Evolutionary conservation across 2,113 vertebrate species (phyloP).

Genomic region (Butorides virescens): DNA sequence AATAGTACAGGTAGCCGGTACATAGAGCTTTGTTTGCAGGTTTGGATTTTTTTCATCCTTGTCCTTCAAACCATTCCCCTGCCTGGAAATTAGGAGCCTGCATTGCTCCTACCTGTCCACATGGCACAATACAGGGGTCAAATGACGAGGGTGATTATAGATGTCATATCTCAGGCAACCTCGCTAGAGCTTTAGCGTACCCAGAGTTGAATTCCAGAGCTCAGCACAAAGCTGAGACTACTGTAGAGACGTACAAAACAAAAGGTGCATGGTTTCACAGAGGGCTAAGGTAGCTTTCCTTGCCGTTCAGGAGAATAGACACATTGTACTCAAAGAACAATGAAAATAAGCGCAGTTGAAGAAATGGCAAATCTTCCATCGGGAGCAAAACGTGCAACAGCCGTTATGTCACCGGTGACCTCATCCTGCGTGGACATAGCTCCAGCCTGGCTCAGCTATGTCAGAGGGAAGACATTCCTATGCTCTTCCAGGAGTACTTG

Average conservation of each 20-base stretch:
- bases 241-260: constrained; percentile 69
- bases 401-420: background rate
- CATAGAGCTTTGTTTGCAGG: background rate
- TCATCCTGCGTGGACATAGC: background rate
- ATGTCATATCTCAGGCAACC: constrained; percentile 69
- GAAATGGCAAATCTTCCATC: constrained; percentile 1
- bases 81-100: constrained; percentile 46
- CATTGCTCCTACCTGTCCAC: constrained; percentile 79
- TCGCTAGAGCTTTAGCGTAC: constrained; percentile 68
- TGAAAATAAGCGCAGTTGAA: constrained; percentile 71
- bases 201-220: constrained; percentile 70
- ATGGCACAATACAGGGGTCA: constrained; percentile 78
- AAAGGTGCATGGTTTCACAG: constrained; percentile 80
- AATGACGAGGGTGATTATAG: constrained; percentile 74
- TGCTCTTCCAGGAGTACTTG: background rate
- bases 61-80: background rate
- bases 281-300: constrained; percentile 66
- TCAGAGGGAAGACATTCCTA: background rate
- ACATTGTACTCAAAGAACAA: constrained; percentile 64
- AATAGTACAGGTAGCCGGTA: background rate
- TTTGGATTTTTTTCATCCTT: background rate
- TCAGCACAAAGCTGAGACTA: constrained; percentile 71
- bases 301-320: constrained; percentile 56
- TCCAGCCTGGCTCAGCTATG: background rate
- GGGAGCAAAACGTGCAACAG: background rate